Base-by-base conservation (phyloP, 1,140 invertebrate genomes). In the Panagrolaimus sp. region DNA sequence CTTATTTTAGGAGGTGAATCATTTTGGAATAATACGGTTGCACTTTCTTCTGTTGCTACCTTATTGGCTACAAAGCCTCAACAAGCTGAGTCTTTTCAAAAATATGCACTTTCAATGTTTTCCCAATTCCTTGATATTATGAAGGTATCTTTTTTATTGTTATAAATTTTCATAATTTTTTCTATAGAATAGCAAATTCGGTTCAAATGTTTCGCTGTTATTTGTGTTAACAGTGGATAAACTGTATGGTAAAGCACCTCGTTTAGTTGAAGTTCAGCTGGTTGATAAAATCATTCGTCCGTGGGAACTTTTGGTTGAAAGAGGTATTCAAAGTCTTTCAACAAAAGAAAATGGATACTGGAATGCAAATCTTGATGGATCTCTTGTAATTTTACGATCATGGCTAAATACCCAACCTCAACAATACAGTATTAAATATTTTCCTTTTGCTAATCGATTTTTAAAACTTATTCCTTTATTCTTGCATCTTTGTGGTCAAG, bases 1-100 rank as follows among this genome's bases (percentile, higher is more conserved):
- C n/a, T 38, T 38, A 57, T 57, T 57, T 51, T n/a, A 57, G 51
- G 51, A 20, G 51, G 51, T 23, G 51, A 57, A 57, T n/a, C 51
- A 11, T 57, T 57, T 27, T 57, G 51, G 51, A 20, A 57, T 4
- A 57, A 57, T 27, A 20, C 51, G 0, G 51, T 57, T 27, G 27
- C 27, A 14, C 51, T 57, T 11, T 25, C 51, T 2, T 20, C 51
- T 0, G 51, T 57, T 20, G 51, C 51, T 13, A 57, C 51, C 2
- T 25, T 57, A 20, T 27, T 57, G 11, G 11, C 51, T 11, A 16
- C 51, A 23, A 57, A 57, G 20, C 51, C 51, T 2, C 20, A 57
- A 8, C 9, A 16, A 20, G 51, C n/a, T 13, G 20, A 20, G 5
- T 57, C 51, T 11, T 57, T 20, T 57, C 51, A 57, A 27, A 57